Conservation (phyloP, 1,140 invertebrate species). For the Mamestra configurata region DNA sequence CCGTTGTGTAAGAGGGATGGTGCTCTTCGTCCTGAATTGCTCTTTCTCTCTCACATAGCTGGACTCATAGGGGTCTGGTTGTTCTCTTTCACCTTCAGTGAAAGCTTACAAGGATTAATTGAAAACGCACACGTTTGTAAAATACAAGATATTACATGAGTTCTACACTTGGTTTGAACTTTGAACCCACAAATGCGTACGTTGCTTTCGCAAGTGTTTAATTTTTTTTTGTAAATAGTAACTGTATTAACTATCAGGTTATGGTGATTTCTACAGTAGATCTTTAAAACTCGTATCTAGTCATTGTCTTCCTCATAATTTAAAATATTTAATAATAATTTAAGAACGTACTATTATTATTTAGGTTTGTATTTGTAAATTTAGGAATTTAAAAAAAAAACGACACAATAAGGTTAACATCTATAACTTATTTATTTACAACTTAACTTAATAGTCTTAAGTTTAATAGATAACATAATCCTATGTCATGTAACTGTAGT, state of each 20-base stretch:
- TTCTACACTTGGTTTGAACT: too few relatives aligned
- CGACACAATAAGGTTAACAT: background rate
- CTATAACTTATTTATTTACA: slow-evolving; percentile 48
- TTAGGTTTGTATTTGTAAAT: slow-evolving; percentile 47
- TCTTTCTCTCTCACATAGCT: too few relatives aligned
- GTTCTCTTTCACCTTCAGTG: too few relatives aligned
- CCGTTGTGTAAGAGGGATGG: too few relatives aligned
- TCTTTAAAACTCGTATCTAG: slow-evolving; percentile 38
- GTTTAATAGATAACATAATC: slow-evolving; percentile 3
- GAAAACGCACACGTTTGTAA: too few relatives aligned
- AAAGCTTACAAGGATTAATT: too few relatives aligned
- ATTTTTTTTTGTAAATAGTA: too few relatives aligned
- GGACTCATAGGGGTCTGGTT: too few relatives aligned
- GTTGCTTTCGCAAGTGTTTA: too few relatives aligned
- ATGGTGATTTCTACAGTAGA: background rate
- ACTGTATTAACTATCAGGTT: background rate
- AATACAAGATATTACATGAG: too few relatives aligned
- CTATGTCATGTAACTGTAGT: background rate
- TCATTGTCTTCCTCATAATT: slow-evolving; percentile 54
- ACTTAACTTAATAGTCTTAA: slow-evolving; percentile 41
- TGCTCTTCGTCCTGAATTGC: too few relatives aligned
- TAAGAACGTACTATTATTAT: background rate
- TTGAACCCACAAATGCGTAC: too few relatives aligned
- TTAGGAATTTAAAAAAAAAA: slow-evolving; percentile 3
- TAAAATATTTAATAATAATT: background rate